Evolutionary conservation across 2,797 vertebrate species (phyloP), one percentile per base, ranked within the genome.

Genomic region (Linurgus olivaceus): DNA sequence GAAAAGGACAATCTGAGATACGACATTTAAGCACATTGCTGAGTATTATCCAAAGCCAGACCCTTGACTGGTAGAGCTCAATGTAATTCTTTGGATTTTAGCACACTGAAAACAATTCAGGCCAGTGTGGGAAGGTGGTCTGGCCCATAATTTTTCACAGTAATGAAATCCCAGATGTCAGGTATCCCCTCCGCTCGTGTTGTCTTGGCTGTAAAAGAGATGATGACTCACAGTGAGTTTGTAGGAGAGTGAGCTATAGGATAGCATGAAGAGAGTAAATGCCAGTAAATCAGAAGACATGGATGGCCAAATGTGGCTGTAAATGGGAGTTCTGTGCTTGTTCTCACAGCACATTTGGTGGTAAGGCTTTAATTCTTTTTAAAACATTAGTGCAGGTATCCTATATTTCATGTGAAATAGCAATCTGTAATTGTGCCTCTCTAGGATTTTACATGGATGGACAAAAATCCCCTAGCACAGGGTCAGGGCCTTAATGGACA

Each of bases 151-250:
- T 81, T 33, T 29, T 79, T 68, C 42, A 58, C 7, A 66, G 44
- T 51, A 66, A 58, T 66, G 45, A 76, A 90, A 73, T 57, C n/a
- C 35, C n/a, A 50, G 20, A 37, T 68, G 26, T 57, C 37, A 44
- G 28, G 17, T 75, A 31, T 47, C 10, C 19, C 11, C 23, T 77
- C 66, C 5, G 0, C 38, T 63, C 0, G 0, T 62, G 17, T 38
- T 2, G 1, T 40, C 61, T 57, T 63, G 33, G 11, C 42, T 77
- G 61, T 78, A 59, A 80, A 86, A 48, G 25, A 10, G 19, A 20
- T 33, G 33, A 45, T 61, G 61, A 31, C n/a, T 80, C 62, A 38
- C 3, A 45, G 28, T n/a, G 70, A 52, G 24, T 44, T 54, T 73
- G 38, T n/a, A 19, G 31, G 28, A 17, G 31, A 76, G 6, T 13